Evolutionary conservation across 2,113 vertebrate genomes (phyloP).

Genomic region (Rhegmatorhina hoffmannsi): DNA sequence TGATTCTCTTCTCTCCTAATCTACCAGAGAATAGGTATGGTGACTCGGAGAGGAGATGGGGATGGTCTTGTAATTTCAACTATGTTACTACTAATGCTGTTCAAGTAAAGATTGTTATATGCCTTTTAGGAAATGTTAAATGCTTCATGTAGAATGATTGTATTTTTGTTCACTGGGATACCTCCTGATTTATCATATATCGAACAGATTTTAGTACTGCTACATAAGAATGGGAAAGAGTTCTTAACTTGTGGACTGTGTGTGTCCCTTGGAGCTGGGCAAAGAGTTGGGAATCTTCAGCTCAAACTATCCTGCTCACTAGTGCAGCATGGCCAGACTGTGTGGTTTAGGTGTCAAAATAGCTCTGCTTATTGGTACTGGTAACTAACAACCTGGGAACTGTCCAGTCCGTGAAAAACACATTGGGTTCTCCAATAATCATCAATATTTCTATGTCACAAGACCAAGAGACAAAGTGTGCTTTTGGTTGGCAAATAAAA

Average conservation of each 20-base stretch:
- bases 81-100: constrained; percentile 29
- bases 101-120: constrained; percentile 1
- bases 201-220: background rate
- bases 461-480: background rate
- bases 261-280: background rate
- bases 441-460: background rate
- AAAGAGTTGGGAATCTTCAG: background rate
- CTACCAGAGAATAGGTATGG: background rate
- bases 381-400: background rate
- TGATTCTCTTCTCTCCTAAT: background rate
- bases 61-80: background rate
- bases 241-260: background rate
- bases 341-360: background rate
- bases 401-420: background rate
- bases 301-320: background rate
- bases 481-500: constrained; percentile 48
- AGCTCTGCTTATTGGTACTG: background rate
- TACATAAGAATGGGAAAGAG: background rate
- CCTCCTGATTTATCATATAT: background rate
- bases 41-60: background rate
- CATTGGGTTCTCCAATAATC: background rate
- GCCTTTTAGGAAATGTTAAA: constrained; percentile 8
- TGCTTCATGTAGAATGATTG: background rate
- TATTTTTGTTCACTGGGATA: constrained; percentile 15
- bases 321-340: background rate